Percentiles rank a stretch among this genome's conserved stretches.
Conservation (phyloP, 2,888 invertebrate genomes). For the Coenonympha glycerion region DNA sequence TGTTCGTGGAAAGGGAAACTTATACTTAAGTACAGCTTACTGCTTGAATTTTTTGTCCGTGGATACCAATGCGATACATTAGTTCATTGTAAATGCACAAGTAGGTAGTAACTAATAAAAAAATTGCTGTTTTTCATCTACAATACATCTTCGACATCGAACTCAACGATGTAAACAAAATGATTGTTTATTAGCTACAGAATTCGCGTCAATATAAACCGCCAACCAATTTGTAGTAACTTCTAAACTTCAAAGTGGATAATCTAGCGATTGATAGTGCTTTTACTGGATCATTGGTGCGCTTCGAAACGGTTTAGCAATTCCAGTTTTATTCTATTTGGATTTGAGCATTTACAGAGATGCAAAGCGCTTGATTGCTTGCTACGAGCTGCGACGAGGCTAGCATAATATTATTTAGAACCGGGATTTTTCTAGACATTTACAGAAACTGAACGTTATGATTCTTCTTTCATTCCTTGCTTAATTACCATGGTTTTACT, state of each 20-base stretch:
- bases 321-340: not conserved
- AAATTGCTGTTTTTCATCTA: too few species aligned
- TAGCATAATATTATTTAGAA: not conserved
- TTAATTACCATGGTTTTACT: too few species aligned
- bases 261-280: conserved; percentile 2
- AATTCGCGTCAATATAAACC: not conserved
- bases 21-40: too few species aligned
- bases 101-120: too few species aligned
- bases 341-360: not conserved
- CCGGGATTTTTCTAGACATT: not conserved
- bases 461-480: not conserved
- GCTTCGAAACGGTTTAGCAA: not conserved
- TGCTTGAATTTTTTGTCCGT: too few species aligned
- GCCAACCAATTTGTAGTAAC: not conserved
- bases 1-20: too few species aligned
- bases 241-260: conserved; percentile 2
- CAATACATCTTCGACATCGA: too few species aligned
- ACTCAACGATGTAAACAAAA: too few species aligned
- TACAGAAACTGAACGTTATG: not conserved
- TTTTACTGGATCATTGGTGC: not conserved
- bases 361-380: not conserved
- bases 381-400: not conserved
- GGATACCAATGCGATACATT: too few species aligned
- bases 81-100: too few species aligned
- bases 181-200: not conserved